Evolutionary conservation across 2,888 invertebrate genomes (phyloP), one percentile per base, ranked within the genome.

Genomic region (Eustalomyia histrio): DNA sequence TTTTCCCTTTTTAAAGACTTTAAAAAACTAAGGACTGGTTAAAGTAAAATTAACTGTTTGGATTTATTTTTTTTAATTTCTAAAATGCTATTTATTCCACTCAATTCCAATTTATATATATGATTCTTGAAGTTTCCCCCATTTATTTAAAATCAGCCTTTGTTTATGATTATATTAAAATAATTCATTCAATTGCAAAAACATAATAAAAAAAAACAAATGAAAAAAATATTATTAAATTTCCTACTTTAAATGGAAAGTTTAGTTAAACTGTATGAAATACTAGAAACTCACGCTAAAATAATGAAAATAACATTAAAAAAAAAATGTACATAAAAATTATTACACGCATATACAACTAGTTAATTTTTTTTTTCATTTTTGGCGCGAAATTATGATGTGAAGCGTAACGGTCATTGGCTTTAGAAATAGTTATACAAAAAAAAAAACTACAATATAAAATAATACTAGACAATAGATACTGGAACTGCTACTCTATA

Each of bases 321-420:
- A 58, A 33, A 24, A 58, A 35, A 17, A 10, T 47, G 43, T n/a
- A 63, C 47, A 50, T 16, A 61, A 61, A 67, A 65, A 47, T 64
- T 63, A 80, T 80, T 61, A 76, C 81, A 81, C 81, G 81, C 81
- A 81, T 74, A 53, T 58, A 39, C 12, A 33, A 14, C 21, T 63
- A 50, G 58, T 79, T 79, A 52, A 58, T 52, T 69, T 64, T 68
- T 69, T 64, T 68, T 72, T 80, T 68, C 67, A 18, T 61, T 75
- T 80, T 80, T 80, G 76, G 76, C 76, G 80, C 80, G 76, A 81
- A 71, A 81, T 65, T 71, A 69, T 71, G 60, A 65, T 65, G 76
- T 76, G 73, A 76, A 76, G 80, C 80, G 76, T 81, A 81, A 81
- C 80, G 80, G 80, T 74, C 76, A 81, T 73, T 81, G 80, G 73